Evolutionary conservation across 2,797 vertebrate species (phyloP), one percentile per base, ranked within the genome.

Genomic region (Scomberomorus guttatus): DNA sequence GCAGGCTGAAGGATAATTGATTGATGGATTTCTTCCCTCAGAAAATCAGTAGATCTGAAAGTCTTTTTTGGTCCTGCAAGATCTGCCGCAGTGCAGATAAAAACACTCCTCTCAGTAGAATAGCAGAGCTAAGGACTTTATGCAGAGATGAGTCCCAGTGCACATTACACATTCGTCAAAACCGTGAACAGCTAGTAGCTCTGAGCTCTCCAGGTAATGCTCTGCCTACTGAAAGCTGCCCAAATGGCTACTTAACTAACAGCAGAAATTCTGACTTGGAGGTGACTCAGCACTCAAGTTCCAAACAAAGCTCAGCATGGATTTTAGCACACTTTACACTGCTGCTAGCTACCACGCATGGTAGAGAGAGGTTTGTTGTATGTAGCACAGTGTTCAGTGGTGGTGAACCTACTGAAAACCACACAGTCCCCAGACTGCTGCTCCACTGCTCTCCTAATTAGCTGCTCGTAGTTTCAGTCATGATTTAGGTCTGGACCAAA

Each of bases 391-490:
- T 44, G 57, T 48, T 70, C 70, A 58, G 80, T 39, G 69, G 70
- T 70, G 81, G 51, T 75, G 72, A 72, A 87, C 66, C 60, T 37
- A 42, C 64, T 75, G 79, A 86, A 91, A 91, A 86, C 76, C 75
- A 63, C 86, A 75, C 67, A 24, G 82, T 81, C 81, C 81, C 74
- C 48, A 66, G 78, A 61, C 89, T 72, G 61, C 77, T 74, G 69
- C 69, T 86, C 76, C 68, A 72, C 87, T 90, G 87, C 88, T 92
- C 88, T 90, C 68, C 83, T 90, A 93, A 93, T 93, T 91, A 94
- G 83, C 77, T 82, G 56, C 86, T 90, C 51, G 13, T 79, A 87
- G 80, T 86, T 88, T 62, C 80, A 87, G 87, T 79, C 87, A 84
- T 93, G 91, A 93, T 94, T 95, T 93, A 91, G 85, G 66, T 80